A percentile compares a stretch with the other conserved stretches of the same genome.
Evolutionary conservation across 2,113 vertebrate species (phyloP).

Genomic region (Microtus montanus): DNA sequence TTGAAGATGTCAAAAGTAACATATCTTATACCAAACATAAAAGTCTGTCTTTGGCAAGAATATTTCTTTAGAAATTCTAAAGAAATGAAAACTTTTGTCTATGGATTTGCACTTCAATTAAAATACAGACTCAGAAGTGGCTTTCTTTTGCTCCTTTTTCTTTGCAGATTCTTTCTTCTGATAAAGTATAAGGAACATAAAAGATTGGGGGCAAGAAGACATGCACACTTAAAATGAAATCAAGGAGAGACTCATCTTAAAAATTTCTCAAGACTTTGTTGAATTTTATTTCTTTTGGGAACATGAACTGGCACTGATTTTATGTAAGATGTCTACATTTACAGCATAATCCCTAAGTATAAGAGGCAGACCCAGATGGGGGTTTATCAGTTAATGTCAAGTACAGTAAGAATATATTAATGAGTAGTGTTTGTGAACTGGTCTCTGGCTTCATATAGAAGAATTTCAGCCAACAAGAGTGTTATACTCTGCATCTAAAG

Average conservation of each 20-base stretch:
- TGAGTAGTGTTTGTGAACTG: neutral
- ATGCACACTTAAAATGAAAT: slow-evolving; percentile 10
- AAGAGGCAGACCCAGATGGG: neutral
- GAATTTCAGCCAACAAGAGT: neutral
- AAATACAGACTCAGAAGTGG: neutral
- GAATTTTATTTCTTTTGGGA: neutral
- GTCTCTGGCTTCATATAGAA: neutral
- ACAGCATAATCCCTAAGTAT: neutral
- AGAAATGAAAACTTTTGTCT: neutral
- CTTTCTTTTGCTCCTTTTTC: neutral
- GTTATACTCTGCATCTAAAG: neutral
- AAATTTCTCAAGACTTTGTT: neutral
- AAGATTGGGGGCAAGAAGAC: neutral
- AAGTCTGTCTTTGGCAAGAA: neutral
- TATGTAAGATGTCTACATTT: neutral
- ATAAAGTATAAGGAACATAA: neutral
- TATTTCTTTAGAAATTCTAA: neutral
- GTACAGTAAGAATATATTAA: neutral
- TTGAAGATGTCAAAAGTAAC: neutral
- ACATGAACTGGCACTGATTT: neutral
- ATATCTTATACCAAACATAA: neutral
- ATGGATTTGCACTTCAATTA: slow-evolving; percentile 18
- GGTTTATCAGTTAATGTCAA: neutral
- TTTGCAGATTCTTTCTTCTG: slow-evolving; percentile 9
- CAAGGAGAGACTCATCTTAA: neutral